These are phyloP conservation scores for Prunella strophiata DNA, from an alignment of 2,797 vertebrate species.

Conservation along the genomic window DNA sequence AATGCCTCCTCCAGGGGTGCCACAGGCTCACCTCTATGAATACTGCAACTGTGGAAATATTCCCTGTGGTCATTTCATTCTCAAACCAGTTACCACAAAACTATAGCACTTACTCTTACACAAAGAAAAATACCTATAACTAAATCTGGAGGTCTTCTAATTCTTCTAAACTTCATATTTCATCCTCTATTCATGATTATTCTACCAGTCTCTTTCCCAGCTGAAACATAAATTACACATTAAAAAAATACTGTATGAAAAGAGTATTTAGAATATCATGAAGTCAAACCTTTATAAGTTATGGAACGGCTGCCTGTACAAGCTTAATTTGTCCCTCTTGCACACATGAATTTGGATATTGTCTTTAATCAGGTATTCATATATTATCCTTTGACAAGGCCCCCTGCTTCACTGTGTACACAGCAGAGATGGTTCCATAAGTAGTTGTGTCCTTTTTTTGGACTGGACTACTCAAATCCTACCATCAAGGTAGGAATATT, in stretches of 20 bases:
- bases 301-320: not conserved
- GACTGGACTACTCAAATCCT: not conserved
- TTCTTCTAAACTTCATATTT: not conserved
- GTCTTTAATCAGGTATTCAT: not conserved
- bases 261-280: not conserved
- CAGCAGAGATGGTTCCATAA: not conserved
- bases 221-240: not conserved
- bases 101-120: not conserved
- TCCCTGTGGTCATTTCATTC: not conserved
- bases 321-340: conserved; percentile 7
- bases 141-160: not conserved
- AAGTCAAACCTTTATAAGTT: not conserved
- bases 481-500: not conserved
- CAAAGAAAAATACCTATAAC: not conserved
- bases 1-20: not conserved
- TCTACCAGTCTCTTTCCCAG: not conserved
- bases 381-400: not conserved
- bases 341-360: not conserved
- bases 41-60: not conserved
- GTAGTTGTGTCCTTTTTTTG: not conserved
- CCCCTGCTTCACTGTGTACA: not conserved
- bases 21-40: accelerated
- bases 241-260: not conserved
- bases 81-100: not conserved
- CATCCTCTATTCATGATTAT: not conserved